phyloP scores from a whole-genome alignment of 2,888 invertebrate species.

The Tuberolachnus salignus region DNA sequence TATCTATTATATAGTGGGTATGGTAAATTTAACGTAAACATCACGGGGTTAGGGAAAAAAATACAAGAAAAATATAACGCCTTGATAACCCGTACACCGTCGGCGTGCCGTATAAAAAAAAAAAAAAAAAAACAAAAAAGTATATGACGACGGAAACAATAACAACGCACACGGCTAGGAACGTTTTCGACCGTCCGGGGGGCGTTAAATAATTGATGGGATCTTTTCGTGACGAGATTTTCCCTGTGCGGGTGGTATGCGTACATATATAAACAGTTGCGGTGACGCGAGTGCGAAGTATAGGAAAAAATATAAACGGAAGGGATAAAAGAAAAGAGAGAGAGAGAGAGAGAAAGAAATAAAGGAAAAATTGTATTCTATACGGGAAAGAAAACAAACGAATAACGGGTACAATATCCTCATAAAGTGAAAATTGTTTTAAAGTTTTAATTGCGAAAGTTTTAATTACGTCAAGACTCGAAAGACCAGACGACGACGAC shows the following conservation, averaged over 20 bases:
- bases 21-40: no score
- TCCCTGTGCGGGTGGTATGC: neutral
- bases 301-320: no score
- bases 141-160: no score
- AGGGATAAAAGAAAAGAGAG: neutral
- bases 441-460: constrained; percentile 56
- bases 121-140: no score
- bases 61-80: no score
- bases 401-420: constrained; percentile 46
- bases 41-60: no score
- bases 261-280: neutral
- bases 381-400: constrained; percentile 51
- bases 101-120: no score
- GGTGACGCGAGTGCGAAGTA: neutral
- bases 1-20: no score
- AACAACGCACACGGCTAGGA: no score
- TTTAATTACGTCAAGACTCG: constrained; percentile 55
- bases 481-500: constrained; percentile 45
- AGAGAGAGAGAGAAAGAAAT: no score
- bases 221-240: constrained; percentile 29
- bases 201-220: constrained; percentile 21
- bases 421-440: constrained; percentile 52
- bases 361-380: constrained; percentile 25
- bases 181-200: constrained; percentile 5
- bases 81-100: no score